Conservation (phyloP, 2,797 vertebrate genomes). For the Onychomys torridus region DNA sequence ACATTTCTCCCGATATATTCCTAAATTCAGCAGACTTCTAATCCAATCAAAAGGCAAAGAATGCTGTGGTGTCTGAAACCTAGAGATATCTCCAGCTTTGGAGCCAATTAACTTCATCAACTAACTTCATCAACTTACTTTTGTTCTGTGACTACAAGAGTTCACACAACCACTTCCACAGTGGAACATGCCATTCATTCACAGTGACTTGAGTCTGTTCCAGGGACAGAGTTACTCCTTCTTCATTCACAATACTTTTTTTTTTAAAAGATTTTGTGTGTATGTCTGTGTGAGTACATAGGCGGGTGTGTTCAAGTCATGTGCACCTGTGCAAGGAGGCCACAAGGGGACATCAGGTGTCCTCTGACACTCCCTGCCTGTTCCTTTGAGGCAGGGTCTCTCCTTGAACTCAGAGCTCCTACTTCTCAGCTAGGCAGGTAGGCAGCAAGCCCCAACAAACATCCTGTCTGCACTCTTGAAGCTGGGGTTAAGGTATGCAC, state of each 20-base stretch:
- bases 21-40: not conserved
- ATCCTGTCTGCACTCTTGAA: not conserved
- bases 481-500: not conserved
- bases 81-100: not conserved
- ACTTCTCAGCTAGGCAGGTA: not conserved
- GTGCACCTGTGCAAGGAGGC: no score
- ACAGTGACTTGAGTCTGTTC: not conserved
- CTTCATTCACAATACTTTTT: not conserved
- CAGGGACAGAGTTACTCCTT: not conserved
- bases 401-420: not conserved
- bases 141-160: not conserved
- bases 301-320: not conserved
- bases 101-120: no score
- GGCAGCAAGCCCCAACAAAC: not conserved
- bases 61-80: not conserved
- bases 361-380: not conserved
- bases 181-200: not conserved
- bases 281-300: not conserved
- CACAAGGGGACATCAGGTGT: not conserved
- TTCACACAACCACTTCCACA: not conserved
- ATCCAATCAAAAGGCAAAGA: no score
- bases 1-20: not conserved
- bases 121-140: not conserved
- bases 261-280: not conserved
- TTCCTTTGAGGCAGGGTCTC: not conserved